Evolutionary conservation across 1,140 invertebrate genomes (phyloP), one percentile per base, ranked within the genome.

Genomic region (Centruroides vittatus): DNA sequence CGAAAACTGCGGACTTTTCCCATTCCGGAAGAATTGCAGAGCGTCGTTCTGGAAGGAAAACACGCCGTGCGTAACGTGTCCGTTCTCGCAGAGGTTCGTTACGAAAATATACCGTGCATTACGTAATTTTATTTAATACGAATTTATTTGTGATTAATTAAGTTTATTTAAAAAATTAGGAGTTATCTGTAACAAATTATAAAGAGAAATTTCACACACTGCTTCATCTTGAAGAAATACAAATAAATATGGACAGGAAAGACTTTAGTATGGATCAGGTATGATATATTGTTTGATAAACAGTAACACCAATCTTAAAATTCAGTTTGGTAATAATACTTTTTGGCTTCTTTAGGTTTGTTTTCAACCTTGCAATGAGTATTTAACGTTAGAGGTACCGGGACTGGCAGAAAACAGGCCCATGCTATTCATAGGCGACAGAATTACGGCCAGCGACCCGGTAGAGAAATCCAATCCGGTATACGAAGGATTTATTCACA

Each of bases 341-440:
- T 41, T 73, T 81, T 49, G 79, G 63, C 5, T 1, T 23, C 52
- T 48, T 53, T 23, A 65, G 55, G 82, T 81, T 8, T 76, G 78
- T 63, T 79, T 93, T 65, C 76, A 77, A 8, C 75, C 69, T 7
- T 75, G 73, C 63, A 80, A 81, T 1, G 84, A 88, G 63, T 92
- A 78, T 75, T 73, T 94, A 6, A 75, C 77, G 11, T 71, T 95
- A 57, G 78, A 83, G 70, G 84, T 95, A 48, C 83, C 84, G 55
- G 88, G 89, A 60, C 74, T 95, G 10, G 78, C 81, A 56, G 92
- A 95, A 73, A 84, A 81, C 66, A 79, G 91, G 55, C 93, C 91
- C 3, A 92, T 88, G 3, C 71, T 96, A 8, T 78, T 93, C 48
- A 69, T 83, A 54, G 89, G 89, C 2, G 92, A 96, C 72, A 79